Evolutionary conservation across 2,888 invertebrate genomes (phyloP), one percentile per base, ranked within the genome.

Genomic region (Noctua pronuba): DNA sequence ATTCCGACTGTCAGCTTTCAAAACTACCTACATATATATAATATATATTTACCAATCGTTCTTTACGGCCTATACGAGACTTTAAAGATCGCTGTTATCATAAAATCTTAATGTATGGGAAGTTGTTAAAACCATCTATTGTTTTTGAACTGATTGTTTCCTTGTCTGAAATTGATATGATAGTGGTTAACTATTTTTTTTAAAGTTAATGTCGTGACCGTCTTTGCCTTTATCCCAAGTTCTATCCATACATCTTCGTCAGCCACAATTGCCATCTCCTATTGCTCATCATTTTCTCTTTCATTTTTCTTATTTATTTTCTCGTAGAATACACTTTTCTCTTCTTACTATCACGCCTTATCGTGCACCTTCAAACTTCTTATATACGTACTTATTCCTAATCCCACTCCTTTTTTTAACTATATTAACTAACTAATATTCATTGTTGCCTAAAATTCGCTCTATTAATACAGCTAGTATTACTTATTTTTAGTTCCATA

Each of bases 1-100:
- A 87, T 80, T 86, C 85, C 83, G 83, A 55, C 87, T 79, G 80
- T 80, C 84, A 79, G 77, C 82, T 83, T 91, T 88, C 82, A 89
- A 89, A 90, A 89, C 88, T 62, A 82, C 76, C 46, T 35, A 66
- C 31, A 70, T 62, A 67, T 52, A 66, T 55, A 60, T 76, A 60
- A 66, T 55, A 60, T 76, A 35, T 76, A 82, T 82, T 84, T 82
- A 82, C 85, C 68, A 83, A 78, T 86, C 35, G 49, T 75, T 75
- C 8, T 68, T 75, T 49, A 80, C 75, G 68, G 75, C 75, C 75
- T 69, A 44, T 52, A 69, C 28, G 75, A 82, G 69, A 41, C 62
- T 55, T 64, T 68, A 38, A 68, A 64, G 6, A 64, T 46, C 24
- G 52, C 13, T 74, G 46, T 67, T 55, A 73, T 73, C 66, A 31